These are phyloP conservation scores for Pseudomyrmex pallidus DNA, from an alignment of 1,140 invertebrate species.

Conservation along the genomic window DNA sequence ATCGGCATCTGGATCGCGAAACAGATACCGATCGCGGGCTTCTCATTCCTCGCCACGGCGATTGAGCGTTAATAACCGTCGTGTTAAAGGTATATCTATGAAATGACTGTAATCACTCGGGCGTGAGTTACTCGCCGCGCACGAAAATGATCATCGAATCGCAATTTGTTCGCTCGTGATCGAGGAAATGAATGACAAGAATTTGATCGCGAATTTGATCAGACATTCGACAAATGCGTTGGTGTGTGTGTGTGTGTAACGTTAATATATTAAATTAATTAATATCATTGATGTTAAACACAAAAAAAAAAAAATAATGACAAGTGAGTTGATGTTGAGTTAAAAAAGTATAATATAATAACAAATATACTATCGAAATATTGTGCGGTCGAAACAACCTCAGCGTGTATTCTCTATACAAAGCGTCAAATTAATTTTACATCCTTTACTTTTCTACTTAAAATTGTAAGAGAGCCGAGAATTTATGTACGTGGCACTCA, in stretches of 20 bases:
- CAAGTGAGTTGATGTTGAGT: no score
- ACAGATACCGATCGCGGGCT: constrained; percentile 71
- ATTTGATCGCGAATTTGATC: constrained; percentile 1
- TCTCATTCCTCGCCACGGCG: constrained; percentile 63
- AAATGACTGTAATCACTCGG: constrained; percentile 56
- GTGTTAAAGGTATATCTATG: constrained; percentile 47
- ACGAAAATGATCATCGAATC: constrained; percentile 28
- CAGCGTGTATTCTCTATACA: no score
- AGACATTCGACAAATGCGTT: not conserved
- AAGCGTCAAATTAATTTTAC: no score
- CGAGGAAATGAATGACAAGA: constrained; percentile 21
- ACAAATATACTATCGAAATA: no score
- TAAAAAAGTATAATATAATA: no score
- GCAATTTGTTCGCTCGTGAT: constrained; percentile 23
- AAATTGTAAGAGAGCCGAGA: no score
- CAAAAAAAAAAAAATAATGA: no score
- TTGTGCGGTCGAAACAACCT: no score
- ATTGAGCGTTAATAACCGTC: constrained; percentile 64
- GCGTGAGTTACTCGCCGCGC: constrained; percentile 1
- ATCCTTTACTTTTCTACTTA: no score
- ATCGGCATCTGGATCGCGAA: constrained; percentile 70
- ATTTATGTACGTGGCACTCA: not conserved
- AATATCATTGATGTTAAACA: no score
- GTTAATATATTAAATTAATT: no score
- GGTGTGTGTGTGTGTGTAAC: not conserved